A percentile compares a stretch with the other conserved stretches of the same genome.
Evolutionary conservation across 2,888 invertebrate genomes (phyloP).

Genomic region (Trachelus tabidus): DNA sequence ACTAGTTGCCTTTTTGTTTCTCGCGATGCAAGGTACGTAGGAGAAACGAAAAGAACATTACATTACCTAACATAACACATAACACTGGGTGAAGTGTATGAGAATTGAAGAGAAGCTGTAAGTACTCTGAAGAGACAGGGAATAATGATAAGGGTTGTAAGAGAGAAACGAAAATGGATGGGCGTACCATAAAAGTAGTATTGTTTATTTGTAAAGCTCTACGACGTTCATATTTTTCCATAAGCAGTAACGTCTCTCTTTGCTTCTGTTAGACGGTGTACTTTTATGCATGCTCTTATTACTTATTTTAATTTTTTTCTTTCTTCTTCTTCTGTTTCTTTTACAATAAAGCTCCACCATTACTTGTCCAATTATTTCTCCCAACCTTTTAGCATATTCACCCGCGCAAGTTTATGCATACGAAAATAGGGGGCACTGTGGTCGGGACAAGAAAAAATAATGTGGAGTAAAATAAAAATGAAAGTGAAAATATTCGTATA

Average conservation of each 20-base stretch:
- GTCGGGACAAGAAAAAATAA: neutral
- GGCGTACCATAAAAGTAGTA: neutral
- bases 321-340: neutral
- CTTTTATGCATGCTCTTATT: neutral
- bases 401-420: neutral
- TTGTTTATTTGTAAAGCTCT: neutral
- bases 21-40: slow-evolving; percentile 4
- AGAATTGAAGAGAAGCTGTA: neutral
- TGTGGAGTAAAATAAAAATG: neutral
- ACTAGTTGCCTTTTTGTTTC: neutral
- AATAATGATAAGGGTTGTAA: neutral
- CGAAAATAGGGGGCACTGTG: neutral
- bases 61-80: neutral
- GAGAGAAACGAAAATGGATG: slow-evolving; percentile 18
- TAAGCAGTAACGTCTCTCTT: neutral
- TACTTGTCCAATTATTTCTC: neutral
- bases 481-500: neutral
- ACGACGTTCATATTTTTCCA: neutral
- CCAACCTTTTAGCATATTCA: neutral
- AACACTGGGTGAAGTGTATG: neutral
- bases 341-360: neutral
- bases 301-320: neutral
- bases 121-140: neutral
- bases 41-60: neutral
- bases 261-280: neutral